Evolutionary conservation across 92 coral and sea anemone species (phyloP).

Genomic region (Bergia sp.): DNA sequence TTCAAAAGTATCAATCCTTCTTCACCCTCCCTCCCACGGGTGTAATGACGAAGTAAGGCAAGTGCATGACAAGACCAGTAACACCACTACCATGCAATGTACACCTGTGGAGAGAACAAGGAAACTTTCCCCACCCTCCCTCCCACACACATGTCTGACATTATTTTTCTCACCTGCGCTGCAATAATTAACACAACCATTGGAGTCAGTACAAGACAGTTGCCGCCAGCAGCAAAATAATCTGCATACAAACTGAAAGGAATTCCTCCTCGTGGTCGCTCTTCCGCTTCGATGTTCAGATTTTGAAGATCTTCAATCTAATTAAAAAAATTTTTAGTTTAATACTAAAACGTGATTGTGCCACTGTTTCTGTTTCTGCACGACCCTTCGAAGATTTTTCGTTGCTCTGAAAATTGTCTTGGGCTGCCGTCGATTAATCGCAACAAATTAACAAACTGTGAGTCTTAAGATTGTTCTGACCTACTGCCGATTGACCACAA

Average conservation of each 20-base stretch:
- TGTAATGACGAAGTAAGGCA: background rate
- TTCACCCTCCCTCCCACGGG: background rate
- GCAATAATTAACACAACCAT: constrained; percentile 51
- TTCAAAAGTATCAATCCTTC: no score
- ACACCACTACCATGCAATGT: background rate
- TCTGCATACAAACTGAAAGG: constrained; percentile 67
- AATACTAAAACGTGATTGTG: no score
- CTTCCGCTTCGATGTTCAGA: constrained; percentile 61
- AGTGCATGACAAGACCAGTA: background rate
- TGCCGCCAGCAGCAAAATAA: constrained; percentile 84
- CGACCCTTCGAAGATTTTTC: no score
- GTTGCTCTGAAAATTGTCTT: no score
- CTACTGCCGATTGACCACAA: no score
- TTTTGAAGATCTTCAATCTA: constrained; percentile 20
- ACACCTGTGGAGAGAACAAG: background rate
- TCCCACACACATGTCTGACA: background rate
- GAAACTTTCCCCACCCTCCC: background rate
- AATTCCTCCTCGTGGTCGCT: constrained; percentile 85
- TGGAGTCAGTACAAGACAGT: constrained; percentile 49
- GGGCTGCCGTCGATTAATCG: no score
- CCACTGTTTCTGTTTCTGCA: no score
- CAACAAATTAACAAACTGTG: no score
- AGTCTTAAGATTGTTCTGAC: no score
- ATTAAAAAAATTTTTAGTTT: background rate
- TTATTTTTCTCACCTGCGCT: constrained; percentile 74